Evolutionary conservation across 2,113 vertebrate species (phyloP).

Genomic region (Casuarius casuarius): DNA sequence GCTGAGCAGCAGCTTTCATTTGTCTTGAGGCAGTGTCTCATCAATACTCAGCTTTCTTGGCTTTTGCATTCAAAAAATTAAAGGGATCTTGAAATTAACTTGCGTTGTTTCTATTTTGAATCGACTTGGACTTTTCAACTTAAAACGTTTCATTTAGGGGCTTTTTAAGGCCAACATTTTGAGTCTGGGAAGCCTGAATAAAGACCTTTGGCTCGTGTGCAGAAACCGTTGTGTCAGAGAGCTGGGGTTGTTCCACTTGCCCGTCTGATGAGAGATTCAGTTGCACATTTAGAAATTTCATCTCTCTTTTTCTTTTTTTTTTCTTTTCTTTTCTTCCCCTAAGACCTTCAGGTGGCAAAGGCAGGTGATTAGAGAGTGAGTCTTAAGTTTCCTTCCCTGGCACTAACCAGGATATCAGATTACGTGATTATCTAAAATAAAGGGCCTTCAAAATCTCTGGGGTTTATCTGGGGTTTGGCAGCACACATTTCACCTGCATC

Average conservation of each 20-base stretch:
- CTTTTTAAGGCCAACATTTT: constrained; percentile 2
- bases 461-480: neutral
- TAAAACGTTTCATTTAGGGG: neutral
- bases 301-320: accelerated
- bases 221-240: neutral
- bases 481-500: neutral
- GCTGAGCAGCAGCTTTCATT: constrained; percentile 3
- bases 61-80: constrained; percentile 6
- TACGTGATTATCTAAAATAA: too few species aligned
- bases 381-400: neutral
- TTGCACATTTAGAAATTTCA: neutral
- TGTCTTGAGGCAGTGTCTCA: neutral
- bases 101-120: constrained; percentile 56
- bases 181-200: neutral
- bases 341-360: neutral
- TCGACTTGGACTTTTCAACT: constrained; percentile 37
- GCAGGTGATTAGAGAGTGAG: neutral
- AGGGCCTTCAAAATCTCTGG: too few species aligned
- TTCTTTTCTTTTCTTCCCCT: neutral
- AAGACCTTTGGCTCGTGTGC: neutral
- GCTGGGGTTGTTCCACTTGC: neutral
- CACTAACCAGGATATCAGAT: accelerated
- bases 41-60: constrained; percentile 22
- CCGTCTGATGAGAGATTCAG: neutral
- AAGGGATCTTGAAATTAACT: constrained; percentile 34